Base-by-base conservation (phyloP, 2,888 invertebrate species). In the Leucoma salicis region DNA sequence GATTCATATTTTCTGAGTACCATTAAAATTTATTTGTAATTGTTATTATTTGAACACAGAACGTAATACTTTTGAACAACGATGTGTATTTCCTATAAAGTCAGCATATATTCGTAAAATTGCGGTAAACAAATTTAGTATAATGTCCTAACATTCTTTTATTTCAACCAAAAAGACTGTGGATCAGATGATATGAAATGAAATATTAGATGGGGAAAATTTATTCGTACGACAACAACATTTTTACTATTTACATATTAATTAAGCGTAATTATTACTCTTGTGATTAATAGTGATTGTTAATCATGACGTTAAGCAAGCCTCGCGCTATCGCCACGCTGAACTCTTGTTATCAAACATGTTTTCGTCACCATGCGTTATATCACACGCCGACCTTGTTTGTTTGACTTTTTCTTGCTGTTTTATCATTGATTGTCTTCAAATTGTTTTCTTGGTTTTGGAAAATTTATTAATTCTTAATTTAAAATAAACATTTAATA, bases 361-460 rank as follows among this genome's bases (percentile, higher is more conserved):
- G 57, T 63, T 70, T 70, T 74, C 82, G 80, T 79, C 79, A 78
- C 63, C 59, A 45, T 39, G 36, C 52, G 67, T 86, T 87, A 86
- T 82, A 86, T 85, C 85, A 87, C 21, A 21, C 21, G 5, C 70
- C 68, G 79, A 81, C 86, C 84, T 87, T 86, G 87, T 82, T 84
- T 77, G 68, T 74, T 82, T 81, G 82, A 84, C 82, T 75, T 71
- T 70, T 68, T 66, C 64, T 66, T 57, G 51, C 52, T 39, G 49
- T 53, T 63, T 64, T 27, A 8, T 15, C 14, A n/a, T 14, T 27
- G 6, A 15, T 11, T 15, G n/a, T n/a, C n/a, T n/a, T n/a, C n/a
- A n/a, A n/a, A n/a, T n/a, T n/a, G n/a, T n/a, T n/a, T n/a, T n/a
- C n/a, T n/a, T n/a, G n/a, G n/a, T n/a, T n/a, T n/a, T n/a, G n/a